phyloP scores from a whole-genome alignment of 2,888 invertebrate species.

The Euplexia lucipara region DNA sequence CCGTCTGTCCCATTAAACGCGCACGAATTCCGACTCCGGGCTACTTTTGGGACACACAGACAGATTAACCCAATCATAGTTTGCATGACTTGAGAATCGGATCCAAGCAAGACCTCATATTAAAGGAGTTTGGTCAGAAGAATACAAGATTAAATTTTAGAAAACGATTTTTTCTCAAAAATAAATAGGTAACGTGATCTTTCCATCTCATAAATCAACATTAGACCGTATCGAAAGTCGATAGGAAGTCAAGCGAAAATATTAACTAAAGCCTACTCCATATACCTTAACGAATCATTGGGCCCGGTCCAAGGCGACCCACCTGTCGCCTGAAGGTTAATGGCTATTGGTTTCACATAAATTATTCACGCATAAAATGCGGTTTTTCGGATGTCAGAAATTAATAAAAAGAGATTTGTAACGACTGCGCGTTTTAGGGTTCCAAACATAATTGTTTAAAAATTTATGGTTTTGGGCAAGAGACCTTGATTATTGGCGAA shows the following conservation, averaged over 20 bases:
- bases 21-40: too few relatives aligned
- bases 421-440: conserved; percentile 30
- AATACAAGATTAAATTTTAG: too few relatives aligned
- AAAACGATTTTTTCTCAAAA: too few relatives aligned
- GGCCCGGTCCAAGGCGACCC: conserved; percentile 40
- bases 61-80: too few relatives aligned
- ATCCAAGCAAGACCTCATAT: too few relatives aligned
- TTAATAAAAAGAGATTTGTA: conserved; percentile 59
- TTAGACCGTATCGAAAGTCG: neutral
- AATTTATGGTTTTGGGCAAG: conserved; percentile 21
- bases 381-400: conserved; percentile 48
- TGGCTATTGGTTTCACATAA: conserved; percentile 53
- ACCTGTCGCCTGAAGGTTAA: conserved; percentile 58
- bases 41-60: too few relatives aligned
- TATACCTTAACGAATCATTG: conserved; percentile 44
- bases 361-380: conserved; percentile 57
- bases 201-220: conserved; percentile 3
- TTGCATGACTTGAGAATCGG: too few relatives aligned
- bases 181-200: too few relatives aligned
- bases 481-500: conserved; percentile 1
- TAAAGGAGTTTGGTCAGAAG: too few relatives aligned
- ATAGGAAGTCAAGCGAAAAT: conserved; percentile 26
- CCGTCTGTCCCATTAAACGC: too few relatives aligned
- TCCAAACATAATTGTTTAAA: conserved; percentile 31
- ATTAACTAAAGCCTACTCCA: conserved; percentile 12